Conservation (phyloP, 1,140 invertebrate species). For the Ips nitidus region DNA sequence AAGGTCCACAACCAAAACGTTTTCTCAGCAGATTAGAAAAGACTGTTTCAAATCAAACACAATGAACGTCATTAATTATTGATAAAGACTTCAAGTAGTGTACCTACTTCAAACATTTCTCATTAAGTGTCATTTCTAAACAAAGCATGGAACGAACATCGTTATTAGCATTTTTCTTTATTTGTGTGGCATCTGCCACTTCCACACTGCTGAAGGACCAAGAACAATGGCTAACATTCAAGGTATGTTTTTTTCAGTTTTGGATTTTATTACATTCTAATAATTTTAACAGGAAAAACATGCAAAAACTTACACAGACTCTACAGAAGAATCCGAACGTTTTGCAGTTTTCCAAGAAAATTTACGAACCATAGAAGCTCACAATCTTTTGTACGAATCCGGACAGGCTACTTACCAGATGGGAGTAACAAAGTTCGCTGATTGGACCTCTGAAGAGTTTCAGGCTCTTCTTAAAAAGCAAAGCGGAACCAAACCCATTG, state of each 20-base stretch:
- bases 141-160: too few species aligned
- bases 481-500: background rate
- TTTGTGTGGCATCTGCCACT: background rate
- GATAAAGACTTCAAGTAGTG: too few species aligned
- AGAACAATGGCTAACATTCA: background rate
- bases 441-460: slow-evolving; percentile 84
- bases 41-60: background rate
- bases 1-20: background rate
- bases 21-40: background rate
- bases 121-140: too few species aligned
- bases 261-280: background rate
- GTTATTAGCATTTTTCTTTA: background rate
- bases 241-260: background rate
- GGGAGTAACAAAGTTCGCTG: slow-evolving; percentile 77
- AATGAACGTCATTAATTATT: background rate
- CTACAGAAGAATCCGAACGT: slow-evolving; percentile 14
- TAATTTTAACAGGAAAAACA: slow-evolving; percentile 8
- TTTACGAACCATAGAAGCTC: slow-evolving; percentile 13
- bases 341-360: slow-evolving; percentile 31
- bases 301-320: slow-evolving; percentile 10
- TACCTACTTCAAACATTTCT: too few species aligned
- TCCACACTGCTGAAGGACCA: background rate
- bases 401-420: slow-evolving; percentile 68
- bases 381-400: slow-evolving; percentile 58
- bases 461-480: slow-evolving; percentile 6